Evolutionary conservation across 1,140 invertebrate species (phyloP), one percentile per base, ranked within the genome.

Genomic region (Lethocerus indicus): DNA sequence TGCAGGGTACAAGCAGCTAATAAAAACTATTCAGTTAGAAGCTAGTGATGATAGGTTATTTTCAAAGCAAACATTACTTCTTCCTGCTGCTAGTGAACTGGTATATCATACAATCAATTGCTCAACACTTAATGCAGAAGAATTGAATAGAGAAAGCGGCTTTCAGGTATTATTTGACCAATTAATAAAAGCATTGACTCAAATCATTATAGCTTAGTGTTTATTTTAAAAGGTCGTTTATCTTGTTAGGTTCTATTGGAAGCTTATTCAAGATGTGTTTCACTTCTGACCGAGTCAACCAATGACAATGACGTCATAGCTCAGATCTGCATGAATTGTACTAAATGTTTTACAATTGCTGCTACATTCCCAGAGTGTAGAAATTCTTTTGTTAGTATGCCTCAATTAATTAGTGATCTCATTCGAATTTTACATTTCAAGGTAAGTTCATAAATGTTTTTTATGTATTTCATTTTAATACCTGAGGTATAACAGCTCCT

Each of bases 41-140:
- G 89, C 91, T 0, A 77, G 80, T 27, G 93, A 98, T 60, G 90
- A 96, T 45, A 74, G 81, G 54, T 67, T 99, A 52, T 98, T 99
- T 69, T 87, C 78, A 40, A 94, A 89, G 66, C 75, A 80, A 27
- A 81, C 81, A 1, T 82, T 86, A 21, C 66, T 98, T 18, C 66
- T 98, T 54, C 78, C 83, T 3, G 87, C 91, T 27, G 91, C 93
- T 6, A 85, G 86, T 53, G 93, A 98, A 67, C 72, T 98, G 5
- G 87, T 88, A 24, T 96, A 93, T 67, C 88, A 96, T 60, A 98
- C 95, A 0, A 86, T 99, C 2, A 81, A 87, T 56, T 97, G 92
- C 69, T 98, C 94, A 3, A 82, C 91, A 27, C 70, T 98, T 6
- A 99, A 99, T 71, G 95, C 93, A 0, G 93, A 98, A 68, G 95